These are phyloP conservation scores for Drosophila kuntzei DNA, from an alignment of 2,888 invertebrate genomes.

Conservation along the genomic window DNA sequence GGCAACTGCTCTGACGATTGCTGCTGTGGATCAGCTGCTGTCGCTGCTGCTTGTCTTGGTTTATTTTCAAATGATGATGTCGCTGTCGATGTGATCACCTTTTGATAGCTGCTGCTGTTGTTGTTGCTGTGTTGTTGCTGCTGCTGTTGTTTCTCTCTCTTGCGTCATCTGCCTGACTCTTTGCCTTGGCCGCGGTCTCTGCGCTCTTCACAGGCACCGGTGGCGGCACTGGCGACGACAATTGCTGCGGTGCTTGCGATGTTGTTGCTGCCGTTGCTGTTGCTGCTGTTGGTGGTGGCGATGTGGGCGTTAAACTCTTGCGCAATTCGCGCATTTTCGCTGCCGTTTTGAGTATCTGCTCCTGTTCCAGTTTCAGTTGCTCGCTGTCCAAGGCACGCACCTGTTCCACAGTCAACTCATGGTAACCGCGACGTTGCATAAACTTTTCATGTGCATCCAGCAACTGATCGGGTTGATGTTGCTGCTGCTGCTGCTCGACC, in stretches of 20 bases:
- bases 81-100: conserved; percentile 40
- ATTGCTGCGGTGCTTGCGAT: conserved; percentile 77
- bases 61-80: conserved; percentile 83
- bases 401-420: conserved; percentile 85
- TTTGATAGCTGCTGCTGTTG: conserved; percentile 23
- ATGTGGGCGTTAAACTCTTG: conserved; percentile 82
- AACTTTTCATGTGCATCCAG: conserved; percentile 90
- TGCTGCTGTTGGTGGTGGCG: conserved; percentile 64
- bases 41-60: conserved; percentile 76
- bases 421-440: conserved; percentile 88
- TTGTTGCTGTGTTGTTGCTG: conserved; percentile 29
- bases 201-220: conserved; percentile 82
- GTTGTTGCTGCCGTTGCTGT: conserved; percentile 71
- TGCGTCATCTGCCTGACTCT: conserved; percentile 59
- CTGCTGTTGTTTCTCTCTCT: conserved; percentile 32
- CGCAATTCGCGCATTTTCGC: conserved; percentile 83
- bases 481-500: conserved; percentile 86
- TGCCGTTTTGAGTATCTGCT: conserved; percentile 77
- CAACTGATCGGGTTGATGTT: conserved; percentile 86
- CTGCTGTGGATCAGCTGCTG: conserved; percentile 59
- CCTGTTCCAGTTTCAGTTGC: conserved; percentile 70
- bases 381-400: conserved; percentile 77
- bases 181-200: conserved; percentile 80
- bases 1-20: conserved; percentile 28
- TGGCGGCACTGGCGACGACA: conserved; percentile 79